Evolutionary conservation across 2,888 invertebrate species (phyloP), one percentile per base, ranked within the genome.

Genomic region (Acanthoscelides obtectus): DNA sequence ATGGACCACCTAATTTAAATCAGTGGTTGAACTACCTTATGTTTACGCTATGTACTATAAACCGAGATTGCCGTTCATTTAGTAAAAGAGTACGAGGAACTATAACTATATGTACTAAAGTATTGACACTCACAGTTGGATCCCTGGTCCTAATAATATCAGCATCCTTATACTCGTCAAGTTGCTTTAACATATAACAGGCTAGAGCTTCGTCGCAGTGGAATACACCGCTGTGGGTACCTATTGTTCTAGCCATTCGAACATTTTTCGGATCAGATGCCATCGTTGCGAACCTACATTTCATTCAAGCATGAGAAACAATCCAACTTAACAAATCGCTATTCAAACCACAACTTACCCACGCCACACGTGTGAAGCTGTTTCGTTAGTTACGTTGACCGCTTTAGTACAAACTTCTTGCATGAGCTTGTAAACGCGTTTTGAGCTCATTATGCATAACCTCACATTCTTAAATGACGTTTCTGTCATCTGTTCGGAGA

Each of bases 151-250:
- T 88, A 6, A 96, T 84, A 72, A 99, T 94, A 76, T 90, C 88
- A 0, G 97, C 94, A 85, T 95, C 89, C 80, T 91, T 89, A 84
- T 93, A 98, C 77, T 91, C 88, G 0, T 96, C 94, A 3, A 98
- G 85, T 69, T 89, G 88, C 82, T 93, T 93, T 20, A 99, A 88
- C 93, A 99, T 91, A 81, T 90, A 96, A 84, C 97, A 97, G 0
- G 97, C 99, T n/a, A 99, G 86, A 0, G 93, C 94, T 85, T 98
- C 98, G 83, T 98, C 98, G 81, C 96, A 97, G 85, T 98, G 97
- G 83, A 98, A 98, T 0, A 89, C 88, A 0, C 97, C 97, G 87
- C 91, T 88, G 78, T 93, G 93, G 0, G 93, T 94, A 6, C 93
- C 93, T 73, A 94, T 93, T 81, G 82, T 87, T 70, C 86, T 81